Evolutionary conservation across 1,140 invertebrate genomes (phyloP).

Genomic region (Cotesia typhae): DNA sequence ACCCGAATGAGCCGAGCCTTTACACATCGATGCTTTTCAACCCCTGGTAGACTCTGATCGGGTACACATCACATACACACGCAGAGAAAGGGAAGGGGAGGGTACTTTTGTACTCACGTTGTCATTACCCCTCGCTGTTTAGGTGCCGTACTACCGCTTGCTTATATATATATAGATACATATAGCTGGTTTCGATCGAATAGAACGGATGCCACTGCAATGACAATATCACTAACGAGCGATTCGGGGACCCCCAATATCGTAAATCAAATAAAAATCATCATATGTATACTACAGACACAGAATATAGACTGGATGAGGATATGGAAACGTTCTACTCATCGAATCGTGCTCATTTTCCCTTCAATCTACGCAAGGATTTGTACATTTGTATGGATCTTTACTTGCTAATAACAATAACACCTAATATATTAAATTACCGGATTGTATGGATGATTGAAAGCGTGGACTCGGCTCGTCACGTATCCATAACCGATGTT

Average conservation of each 20-base stretch:
- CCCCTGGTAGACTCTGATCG: conserved; percentile 3
- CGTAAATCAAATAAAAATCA: conserved; percentile 58
- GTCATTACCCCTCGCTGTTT: neutral
- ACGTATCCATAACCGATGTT: no score
- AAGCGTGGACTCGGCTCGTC: no score
- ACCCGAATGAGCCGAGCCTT: conserved; percentile 14
- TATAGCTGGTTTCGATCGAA: conserved; percentile 43
- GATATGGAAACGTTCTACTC: no score
- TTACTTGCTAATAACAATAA: no score
- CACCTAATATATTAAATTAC: no score
- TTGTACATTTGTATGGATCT: no score
- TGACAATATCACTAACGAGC: conserved; percentile 59
- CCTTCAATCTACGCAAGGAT: no score
- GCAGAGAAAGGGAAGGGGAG: no score
- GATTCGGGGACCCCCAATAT: conserved; percentile 53
- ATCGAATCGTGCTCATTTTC: no score
- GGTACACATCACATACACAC: neutral
- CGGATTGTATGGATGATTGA: no score
- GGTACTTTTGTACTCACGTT: neutral
- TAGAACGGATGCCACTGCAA: conserved; percentile 48
- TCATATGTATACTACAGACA: conserved; percentile 38
- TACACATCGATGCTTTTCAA: conserved; percentile 7
- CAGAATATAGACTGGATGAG: no score
- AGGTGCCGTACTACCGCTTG: conserved; percentile 8
- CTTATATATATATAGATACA: neutral